Percentiles rank a stretch among this genome's conserved stretches.
These are phyloP conservation scores for Sycobia sp. DNA, from an alignment of 1,140 invertebrate species.

Conservation along the genomic window DNA sequence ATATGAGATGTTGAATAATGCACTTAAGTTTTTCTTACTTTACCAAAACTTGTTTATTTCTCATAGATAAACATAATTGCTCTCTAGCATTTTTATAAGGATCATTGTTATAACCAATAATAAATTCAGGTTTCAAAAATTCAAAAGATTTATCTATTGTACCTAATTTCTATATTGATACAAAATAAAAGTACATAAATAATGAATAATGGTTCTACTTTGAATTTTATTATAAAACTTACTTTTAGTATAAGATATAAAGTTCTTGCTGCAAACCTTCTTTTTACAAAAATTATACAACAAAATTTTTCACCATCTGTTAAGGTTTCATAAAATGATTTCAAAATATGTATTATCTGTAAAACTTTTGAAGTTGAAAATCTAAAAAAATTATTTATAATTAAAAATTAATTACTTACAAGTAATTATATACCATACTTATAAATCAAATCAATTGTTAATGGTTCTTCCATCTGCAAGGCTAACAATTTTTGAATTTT, in stretches of 20 bases:
- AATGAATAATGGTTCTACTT: constrained; percentile 14
- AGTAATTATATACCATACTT: constrained; percentile 35
- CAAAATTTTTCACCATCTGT: constrained; percentile 64
- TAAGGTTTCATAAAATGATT: constrained; percentile 55
- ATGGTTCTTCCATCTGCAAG: no score
- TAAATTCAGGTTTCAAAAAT: constrained; percentile 72
- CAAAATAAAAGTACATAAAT: constrained; percentile 15
- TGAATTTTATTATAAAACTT: constrained; percentile 41
- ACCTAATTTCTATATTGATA: constrained; percentile 12
- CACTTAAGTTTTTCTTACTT: constrained; percentile 49
- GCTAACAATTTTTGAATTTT: constrained; percentile 48
- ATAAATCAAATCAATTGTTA: constrained; percentile 34
- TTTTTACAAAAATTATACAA: constrained; percentile 81
- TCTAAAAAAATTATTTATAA: constrained; percentile 49
- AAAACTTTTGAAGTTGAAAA: constrained; percentile 67
- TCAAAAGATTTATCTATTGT: constrained; percentile 55
- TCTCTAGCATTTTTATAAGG: constrained; percentile 65
- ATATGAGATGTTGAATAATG: constrained; percentile 1
- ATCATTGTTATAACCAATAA: constrained; percentile 70
- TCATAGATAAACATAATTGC: constrained; percentile 60
- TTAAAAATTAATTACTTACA: background rate
- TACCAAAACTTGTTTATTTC: constrained; percentile 67
- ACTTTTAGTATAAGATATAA: constrained; percentile 77
- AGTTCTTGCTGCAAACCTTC: constrained; percentile 77
- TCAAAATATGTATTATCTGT: constrained; percentile 64